A percentile compares a stretch with the other conserved stretches of the same genome.
Conservation (phyloP, 2,113 vertebrate genomes). For the Psephotus haematonotus region DNA sequence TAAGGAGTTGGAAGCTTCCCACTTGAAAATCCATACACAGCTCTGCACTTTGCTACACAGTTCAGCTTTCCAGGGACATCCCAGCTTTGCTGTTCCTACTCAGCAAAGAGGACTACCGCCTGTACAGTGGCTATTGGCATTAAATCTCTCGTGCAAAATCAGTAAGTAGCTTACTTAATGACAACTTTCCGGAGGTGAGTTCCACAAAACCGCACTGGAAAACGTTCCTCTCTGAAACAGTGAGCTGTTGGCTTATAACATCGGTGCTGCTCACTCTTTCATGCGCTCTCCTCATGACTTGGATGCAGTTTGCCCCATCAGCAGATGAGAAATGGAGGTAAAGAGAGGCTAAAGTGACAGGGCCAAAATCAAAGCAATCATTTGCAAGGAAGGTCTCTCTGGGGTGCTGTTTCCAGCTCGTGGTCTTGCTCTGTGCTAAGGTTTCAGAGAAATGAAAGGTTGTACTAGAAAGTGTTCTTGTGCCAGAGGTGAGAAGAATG, state of each 20-base stretch:
- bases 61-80: not conserved
- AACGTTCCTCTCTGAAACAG: not conserved
- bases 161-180: not conserved
- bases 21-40: not conserved
- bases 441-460: not conserved
- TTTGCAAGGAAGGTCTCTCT: not conserved
- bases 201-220: not conserved
- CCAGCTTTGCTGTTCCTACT: not conserved
- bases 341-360: not conserved
- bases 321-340: not conserved
- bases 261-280: not conserved
- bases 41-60: not conserved
- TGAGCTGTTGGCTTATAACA: fast-evolving
- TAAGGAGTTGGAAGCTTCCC: not conserved
- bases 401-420: fast-evolving
- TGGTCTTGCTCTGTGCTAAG: not conserved
- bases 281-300: not conserved
- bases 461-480: not conserved
- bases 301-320: not conserved
- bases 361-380: not conserved
- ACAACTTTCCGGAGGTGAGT: not conserved
- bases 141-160: not conserved
- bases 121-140: fast-evolving
- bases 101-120: fast-evolving
- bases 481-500: not conserved